A percentile compares a stretch with the other conserved stretches of the same genome.
phyloP scores from a whole-genome alignment of 35 echinoderm and acorn worm genomes.

The Strongylocentrotus purpuratus region DNA sequence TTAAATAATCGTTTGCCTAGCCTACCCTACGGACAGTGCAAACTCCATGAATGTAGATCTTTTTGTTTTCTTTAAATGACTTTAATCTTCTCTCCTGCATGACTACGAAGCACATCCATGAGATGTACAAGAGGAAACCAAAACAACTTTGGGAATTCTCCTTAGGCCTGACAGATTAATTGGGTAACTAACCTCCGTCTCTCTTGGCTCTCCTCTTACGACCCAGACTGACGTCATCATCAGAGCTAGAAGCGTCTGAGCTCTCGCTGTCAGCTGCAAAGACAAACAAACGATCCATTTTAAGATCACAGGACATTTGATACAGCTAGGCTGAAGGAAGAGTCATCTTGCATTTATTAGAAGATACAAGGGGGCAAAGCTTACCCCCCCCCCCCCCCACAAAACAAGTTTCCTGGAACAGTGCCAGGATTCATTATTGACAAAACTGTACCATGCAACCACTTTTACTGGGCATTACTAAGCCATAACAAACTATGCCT shows the following conservation, averaged over 20 bases:
- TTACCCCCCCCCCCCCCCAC: no score
- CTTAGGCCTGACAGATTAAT: neutral
- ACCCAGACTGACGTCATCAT: constrained; percentile 79
- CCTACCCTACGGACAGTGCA: no score
- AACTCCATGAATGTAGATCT: no score
- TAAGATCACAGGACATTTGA: neutral
- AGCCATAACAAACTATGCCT: no score
- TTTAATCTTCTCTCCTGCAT: neutral
- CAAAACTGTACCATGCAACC: no score
- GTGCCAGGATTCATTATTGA: no score
- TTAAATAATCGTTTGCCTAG: no score
- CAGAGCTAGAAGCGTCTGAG: constrained; percentile 92
- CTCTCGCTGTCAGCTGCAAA: constrained; percentile 73
- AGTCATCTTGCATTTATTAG: neutral
- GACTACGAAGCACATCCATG: neutral
- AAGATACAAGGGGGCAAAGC: neutral
- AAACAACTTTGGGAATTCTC: neutral
- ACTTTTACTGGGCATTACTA: no score
- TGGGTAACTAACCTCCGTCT: constrained; percentile 58
- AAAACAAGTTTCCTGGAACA: no score
- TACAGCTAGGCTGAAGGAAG: neutral
- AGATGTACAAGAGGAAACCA: neutral
- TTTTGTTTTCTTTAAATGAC: no score
- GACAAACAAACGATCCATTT: neutral
- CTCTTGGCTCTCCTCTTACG: constrained; percentile 71